These are phyloP conservation scores for Malurus melanocephalus DNA, from an alignment of 2,113 vertebrate species.

Conservation along the genomic window DNA sequence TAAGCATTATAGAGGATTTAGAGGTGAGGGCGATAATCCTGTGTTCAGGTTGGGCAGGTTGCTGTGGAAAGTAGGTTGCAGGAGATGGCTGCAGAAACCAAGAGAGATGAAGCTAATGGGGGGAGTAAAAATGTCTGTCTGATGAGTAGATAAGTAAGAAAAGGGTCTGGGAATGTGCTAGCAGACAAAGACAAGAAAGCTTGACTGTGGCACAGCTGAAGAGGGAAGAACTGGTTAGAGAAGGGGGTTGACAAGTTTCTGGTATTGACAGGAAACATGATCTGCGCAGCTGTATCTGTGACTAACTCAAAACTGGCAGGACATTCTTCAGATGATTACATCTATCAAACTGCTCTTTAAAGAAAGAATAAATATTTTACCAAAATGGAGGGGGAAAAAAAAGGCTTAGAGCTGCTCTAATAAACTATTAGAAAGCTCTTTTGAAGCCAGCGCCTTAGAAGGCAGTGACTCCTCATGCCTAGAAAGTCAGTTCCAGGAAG, in stretches of 20 bases:
- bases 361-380: slow-evolving; percentile 65
- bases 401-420: slow-evolving; percentile 38
- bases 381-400: background rate
- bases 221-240: background rate
- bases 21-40: background rate
- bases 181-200: slow-evolving; percentile 16
- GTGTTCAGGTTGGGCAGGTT: background rate
- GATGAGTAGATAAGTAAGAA: background rate
- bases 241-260: background rate
- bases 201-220: slow-evolving; percentile 18
- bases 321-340: slow-evolving; percentile 48
- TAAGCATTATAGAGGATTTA: background rate
- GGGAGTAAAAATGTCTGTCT: background rate
- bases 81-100: background rate
- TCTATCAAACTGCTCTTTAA: slow-evolving; percentile 67
- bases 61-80: background rate
- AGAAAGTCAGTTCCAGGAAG: background rate
- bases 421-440: slow-evolving; percentile 65
- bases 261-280: slow-evolving; percentile 37
- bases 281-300: slow-evolving; percentile 52
- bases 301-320: slow-evolving; percentile 62
- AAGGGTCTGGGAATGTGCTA: slow-evolving; percentile 1
- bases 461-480: slow-evolving; percentile 35
- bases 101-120: background rate
- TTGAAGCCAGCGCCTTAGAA: slow-evolving; percentile 50